Evolutionary conservation across 1,140 invertebrate genomes (phyloP).

Genomic region (Aphelenchoides fujianensis): DNA sequence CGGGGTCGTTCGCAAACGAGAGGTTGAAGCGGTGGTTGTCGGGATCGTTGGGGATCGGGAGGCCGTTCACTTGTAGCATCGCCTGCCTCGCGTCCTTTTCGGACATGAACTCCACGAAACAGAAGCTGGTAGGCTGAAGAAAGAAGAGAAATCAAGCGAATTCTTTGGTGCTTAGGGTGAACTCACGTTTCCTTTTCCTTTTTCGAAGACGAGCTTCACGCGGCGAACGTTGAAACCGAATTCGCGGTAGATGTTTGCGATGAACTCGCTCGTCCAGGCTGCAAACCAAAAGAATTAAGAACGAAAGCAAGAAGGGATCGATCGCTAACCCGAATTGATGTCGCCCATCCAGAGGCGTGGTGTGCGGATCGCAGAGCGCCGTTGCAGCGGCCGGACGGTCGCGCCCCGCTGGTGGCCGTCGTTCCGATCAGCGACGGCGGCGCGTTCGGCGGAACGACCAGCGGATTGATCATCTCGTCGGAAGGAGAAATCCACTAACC

Average conservation of each 20-base stretch:
- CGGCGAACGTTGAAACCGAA: conserved; percentile 39
- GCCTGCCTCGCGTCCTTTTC: conserved; percentile 46
- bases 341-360: conserved; percentile 62
- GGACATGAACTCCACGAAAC: conserved; percentile 53
- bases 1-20: conserved; percentile 57
- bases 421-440: no score
- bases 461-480: no score
- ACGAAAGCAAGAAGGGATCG: no score
- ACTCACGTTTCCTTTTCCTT: conserved; percentile 22
- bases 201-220: conserved; percentile 52
- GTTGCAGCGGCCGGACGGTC: no score
- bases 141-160: conserved; percentile 8
- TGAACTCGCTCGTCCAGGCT: conserved; percentile 51
- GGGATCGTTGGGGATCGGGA: conserved; percentile 42
- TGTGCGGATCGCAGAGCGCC: conserved; percentile 35
- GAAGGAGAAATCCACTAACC: no score
- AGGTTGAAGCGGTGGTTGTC: conserved; percentile 46
- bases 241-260: conserved; percentile 42
- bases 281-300: neutral
- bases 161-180: no score
- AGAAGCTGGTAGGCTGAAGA: conserved; percentile 46
- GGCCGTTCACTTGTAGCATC: conserved; percentile 51
- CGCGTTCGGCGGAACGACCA: no score
- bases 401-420: no score
- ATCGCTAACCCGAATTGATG: conserved; percentile 22